Base-by-base conservation (phyloP, 35 echinoderm and acorn worm species). In the Holothuria glaberrima region DNA sequence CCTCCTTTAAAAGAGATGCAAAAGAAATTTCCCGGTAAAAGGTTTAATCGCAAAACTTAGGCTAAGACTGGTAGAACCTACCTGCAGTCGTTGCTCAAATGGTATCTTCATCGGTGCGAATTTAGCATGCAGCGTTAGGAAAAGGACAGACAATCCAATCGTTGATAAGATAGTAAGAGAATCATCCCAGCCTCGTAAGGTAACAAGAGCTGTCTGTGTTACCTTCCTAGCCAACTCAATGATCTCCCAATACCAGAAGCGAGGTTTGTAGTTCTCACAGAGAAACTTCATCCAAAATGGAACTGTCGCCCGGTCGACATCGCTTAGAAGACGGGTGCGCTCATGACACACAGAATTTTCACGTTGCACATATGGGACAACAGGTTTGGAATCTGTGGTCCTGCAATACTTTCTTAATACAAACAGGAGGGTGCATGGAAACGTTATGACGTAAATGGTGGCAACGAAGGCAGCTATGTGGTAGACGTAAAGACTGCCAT, bases 231-330 rank as follows among this genome's bases (percentile, higher is more conserved):
- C n/a, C 28, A 92, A 56, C 30, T 92, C 90, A 24, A 92, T 58
- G 9, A 86, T 87, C 30, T 87, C 83, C 90, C 90, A 92, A 56
- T 87, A 92, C 82, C 82, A 92, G 38, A 71, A 92, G 20, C 75
- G 68, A 33, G 52, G 35, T 54, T 78, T 91, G 81, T 91, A 91
- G 66, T 86, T 91, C 54, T 86, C 90, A 73, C 80, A 60, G 19
- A 91, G 90, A 73, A 91, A 91, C 4, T 24, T 32, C n/a, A 88
- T 28, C 32, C 68, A 88, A 12, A 71, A 30, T 30, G 87, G 87
- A 58, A 29, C n/a, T 12, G 46, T 26, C 18, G 77, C 21, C 30
- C 27, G 45, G 25, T 82, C 46, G 12, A 2, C 9, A 35, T 57
- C 22, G 77, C 22, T 25, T 35, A 21, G 9, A 35, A 48, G 27